Evolutionary conservation across 2,113 vertebrate species (phyloP), one percentile per base, ranked within the genome.

Genomic region (Zosterops borbonicus): DNA sequence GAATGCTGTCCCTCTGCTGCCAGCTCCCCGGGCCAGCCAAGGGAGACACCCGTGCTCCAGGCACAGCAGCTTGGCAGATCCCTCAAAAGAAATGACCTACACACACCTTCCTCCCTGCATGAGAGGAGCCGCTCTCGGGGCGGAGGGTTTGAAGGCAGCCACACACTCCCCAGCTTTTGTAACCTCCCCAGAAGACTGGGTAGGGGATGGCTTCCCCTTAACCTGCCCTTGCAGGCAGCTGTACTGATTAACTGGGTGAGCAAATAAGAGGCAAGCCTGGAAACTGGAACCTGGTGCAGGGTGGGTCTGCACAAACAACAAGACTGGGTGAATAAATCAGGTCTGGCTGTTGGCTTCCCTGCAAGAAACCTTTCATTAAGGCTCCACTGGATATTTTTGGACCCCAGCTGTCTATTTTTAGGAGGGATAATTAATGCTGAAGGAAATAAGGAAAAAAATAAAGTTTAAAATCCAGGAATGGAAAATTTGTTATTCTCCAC

Each of bases 361-460:
- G 12, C 70, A 49, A 92, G 37, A 87, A 90, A 33, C 82, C 47
- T 71, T 44, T 93, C 55, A 55, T 83, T 83, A 83, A 56, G 64
- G 62, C 37, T 71, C 44, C 35, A 7, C 50, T 60, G 68, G 83
- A 25, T 96, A 81, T 81, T 92, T 94, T 83, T 81, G 83, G 79
- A 68, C 56, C 73, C 49, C 46, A 74, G 9, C n/a, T 92, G 47
- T 41, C 90, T 95, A 88, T 88, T 93, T 97, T 94, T 83, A 92
- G 82, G 68, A 64, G 16, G 65, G 29, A 77, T 59, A 95, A 94
- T 90, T 86, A 95, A 93, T 87, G 73, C 76, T 16, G 8, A 74
- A 84, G 47, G 88, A 92, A 96, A 92, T 86, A 46, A 90, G 53
- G 52, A 52, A 68, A 71, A 53, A 44, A 67, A 24, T 67, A 24